These are phyloP conservation scores for Cephalopterus ornatus DNA, from an alignment of 2,113 vertebrate genomes.

Conservation along the genomic window DNA sequence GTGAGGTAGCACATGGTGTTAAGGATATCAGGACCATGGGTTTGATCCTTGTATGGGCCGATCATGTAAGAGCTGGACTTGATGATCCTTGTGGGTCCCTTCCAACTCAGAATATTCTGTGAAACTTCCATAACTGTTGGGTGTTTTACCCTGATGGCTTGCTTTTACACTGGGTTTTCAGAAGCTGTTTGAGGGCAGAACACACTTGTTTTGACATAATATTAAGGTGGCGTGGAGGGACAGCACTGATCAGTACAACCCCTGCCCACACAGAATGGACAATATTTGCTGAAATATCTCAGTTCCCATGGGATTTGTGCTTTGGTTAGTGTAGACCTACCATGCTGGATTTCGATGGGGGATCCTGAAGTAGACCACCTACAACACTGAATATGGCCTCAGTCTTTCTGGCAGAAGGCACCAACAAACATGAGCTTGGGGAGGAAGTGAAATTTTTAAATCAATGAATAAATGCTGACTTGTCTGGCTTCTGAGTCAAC, in stretches of 20 bases:
- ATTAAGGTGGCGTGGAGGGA: background rate
- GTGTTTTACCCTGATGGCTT: background rate
- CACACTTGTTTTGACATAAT: background rate
- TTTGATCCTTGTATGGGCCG: background rate
- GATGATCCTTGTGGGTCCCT: background rate
- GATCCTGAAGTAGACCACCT: background rate
- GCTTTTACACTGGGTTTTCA: background rate
- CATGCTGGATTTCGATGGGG: background rate
- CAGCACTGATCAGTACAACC: background rate
- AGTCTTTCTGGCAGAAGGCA: background rate
- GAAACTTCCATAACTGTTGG: background rate
- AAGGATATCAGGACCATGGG: background rate
- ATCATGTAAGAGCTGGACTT: background rate
- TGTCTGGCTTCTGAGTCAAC: slow-evolving; percentile 10
- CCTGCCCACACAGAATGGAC: background rate
- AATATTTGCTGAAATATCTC: background rate
- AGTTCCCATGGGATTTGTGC: background rate
- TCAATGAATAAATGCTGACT: slow-evolving; percentile 22
- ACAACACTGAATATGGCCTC: background rate
- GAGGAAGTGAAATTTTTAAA: background rate
- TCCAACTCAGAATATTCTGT: background rate
- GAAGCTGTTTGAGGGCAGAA: background rate
- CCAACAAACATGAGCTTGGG: background rate
- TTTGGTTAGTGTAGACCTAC: background rate
- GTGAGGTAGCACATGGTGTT: background rate